These are phyloP conservation scores for Mantis religiosa DNA, from an alignment of 2,888 invertebrate species.

Conservation along the genomic window DNA sequence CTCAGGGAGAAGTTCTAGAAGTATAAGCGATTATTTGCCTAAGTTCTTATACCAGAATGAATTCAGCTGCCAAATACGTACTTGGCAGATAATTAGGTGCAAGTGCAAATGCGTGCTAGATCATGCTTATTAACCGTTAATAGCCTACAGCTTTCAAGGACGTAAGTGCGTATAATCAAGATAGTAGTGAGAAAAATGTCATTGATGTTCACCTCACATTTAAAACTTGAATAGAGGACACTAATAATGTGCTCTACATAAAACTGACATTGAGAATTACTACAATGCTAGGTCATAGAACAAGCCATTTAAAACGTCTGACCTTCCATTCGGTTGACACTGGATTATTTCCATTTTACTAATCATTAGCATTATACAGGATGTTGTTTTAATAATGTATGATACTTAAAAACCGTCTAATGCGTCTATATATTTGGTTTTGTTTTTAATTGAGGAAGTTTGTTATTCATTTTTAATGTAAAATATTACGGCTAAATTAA, in stretches of 20 bases:
- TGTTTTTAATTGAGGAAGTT: too few species aligned
- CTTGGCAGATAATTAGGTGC: neutral
- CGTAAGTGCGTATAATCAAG: neutral
- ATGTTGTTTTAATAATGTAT: neutral
- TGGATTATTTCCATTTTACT: neutral
- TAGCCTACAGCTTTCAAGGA: neutral
- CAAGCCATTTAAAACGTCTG: neutral
- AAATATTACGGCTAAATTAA: too few species aligned
- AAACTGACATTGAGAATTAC: neutral
- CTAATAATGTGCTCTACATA: neutral
- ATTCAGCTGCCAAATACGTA: neutral
- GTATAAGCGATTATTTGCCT: too few species aligned
- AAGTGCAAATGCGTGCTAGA: neutral
- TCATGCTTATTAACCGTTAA: neutral
- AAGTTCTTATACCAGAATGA: neutral
- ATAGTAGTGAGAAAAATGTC: neutral
- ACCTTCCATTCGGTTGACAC: neutral
- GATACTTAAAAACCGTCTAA: neutral
- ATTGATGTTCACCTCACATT: neutral
- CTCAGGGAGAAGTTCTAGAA: too few species aligned
- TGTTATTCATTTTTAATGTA: too few species aligned
- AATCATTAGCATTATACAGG: neutral
- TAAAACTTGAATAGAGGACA: neutral
- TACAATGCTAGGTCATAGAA: neutral
- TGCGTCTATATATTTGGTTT: too few species aligned